Percentiles rank a stretch among this genome's conserved stretches.
These are phyloP conservation scores for Turritopsis rubra DNA, from an alignment of 30 jellyfish, hydroid and myxozoan genomes.

Conservation along the genomic window DNA sequence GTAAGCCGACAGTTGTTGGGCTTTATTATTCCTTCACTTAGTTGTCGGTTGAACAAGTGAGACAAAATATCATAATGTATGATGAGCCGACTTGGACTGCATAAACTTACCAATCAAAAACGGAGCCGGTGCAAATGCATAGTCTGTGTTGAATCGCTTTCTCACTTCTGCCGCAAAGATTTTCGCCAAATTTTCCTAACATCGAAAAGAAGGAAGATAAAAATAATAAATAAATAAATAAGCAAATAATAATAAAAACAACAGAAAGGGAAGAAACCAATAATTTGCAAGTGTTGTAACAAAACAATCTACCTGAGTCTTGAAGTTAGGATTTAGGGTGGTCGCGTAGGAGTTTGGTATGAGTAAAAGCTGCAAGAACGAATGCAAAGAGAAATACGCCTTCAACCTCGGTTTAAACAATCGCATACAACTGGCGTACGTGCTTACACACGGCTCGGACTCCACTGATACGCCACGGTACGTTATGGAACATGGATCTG, in stretches of 20 bases:
- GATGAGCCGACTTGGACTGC: not conserved
- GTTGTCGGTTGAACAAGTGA: no score
- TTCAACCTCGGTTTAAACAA: not conserved
- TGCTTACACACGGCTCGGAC: conserved; percentile 2
- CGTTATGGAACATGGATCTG: not conserved
- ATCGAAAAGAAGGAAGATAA: not conserved
- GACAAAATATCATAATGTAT: no score
- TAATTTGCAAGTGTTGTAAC: no score
- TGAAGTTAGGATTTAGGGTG: not conserved
- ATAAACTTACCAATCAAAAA: conserved; percentile 5
- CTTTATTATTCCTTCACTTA: no score
- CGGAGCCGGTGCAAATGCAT: conserved; percentile 11
- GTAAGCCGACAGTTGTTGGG: no score
- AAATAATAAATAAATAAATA: no score
- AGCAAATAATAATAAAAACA: no score
- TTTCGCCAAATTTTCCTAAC: not conserved
- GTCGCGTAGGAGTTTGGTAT: conserved; percentile 6
- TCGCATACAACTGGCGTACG: not conserved
- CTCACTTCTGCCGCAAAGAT: not conserved
- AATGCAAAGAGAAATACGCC: conserved; percentile 15
- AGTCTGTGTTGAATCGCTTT: not conserved
- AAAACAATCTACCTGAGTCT: not conserved
- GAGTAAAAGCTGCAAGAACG: conserved; percentile 10
- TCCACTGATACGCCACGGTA: conserved; percentile 9
- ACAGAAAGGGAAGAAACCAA: no score